Conservation (phyloP, 2,888 invertebrate species). For the Sympetrum striolatum region DNA sequence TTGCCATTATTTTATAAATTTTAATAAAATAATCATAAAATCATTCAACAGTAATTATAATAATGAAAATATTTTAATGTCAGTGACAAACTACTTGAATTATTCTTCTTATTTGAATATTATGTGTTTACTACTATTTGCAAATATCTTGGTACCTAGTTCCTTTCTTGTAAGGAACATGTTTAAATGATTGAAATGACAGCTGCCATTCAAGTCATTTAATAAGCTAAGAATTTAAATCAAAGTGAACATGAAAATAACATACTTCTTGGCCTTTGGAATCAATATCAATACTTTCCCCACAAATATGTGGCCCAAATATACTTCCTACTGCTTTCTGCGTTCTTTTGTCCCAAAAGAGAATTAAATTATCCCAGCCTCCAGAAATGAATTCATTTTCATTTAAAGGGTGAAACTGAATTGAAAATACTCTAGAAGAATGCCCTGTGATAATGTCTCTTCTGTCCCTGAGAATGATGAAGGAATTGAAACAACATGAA, state of each 20-base stretch:
- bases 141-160: too few species aligned
- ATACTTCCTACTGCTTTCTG: slow-evolving; percentile 67
- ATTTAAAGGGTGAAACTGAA: slow-evolving; percentile 68
- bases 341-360: slow-evolving; percentile 70
- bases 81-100: background rate
- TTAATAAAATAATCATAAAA: too few species aligned
- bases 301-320: slow-evolving; percentile 69
- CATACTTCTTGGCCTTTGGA: slow-evolving; percentile 68
- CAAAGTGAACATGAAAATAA: background rate
- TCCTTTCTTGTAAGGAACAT: too few species aligned
- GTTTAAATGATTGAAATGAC: background rate
- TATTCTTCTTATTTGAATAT: background rate
- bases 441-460: slow-evolving; percentile 64
- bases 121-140: too few species aligned
- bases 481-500: background rate
- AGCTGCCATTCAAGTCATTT: too few species aligned
- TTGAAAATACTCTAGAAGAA: slow-evolving; percentile 69
- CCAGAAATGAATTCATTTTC: slow-evolving; percentile 70
- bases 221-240: background rate
- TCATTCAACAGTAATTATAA: too few species aligned
- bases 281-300: slow-evolving; percentile 72
- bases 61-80: too few species aligned
- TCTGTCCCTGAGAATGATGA: background rate
- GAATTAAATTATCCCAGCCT: slow-evolving; percentile 72
- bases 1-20: too few species aligned